A percentile compares a stretch with the other conserved stretches of the same genome.
Conservation (phyloP, 2,113 vertebrate species). For the Sprattus sprattus region DNA sequence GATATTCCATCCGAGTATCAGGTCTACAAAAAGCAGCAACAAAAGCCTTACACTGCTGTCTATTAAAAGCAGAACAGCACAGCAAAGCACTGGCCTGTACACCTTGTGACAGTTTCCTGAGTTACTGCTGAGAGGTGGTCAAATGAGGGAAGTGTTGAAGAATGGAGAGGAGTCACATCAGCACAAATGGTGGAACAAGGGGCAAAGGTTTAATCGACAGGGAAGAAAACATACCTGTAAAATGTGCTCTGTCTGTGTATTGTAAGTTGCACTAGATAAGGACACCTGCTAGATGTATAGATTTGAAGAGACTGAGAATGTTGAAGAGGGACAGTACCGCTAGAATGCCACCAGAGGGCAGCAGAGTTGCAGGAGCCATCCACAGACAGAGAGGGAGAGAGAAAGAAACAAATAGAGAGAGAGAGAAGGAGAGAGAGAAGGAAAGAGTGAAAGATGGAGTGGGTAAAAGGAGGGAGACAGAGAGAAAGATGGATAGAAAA, state of each 20-base stretch:
- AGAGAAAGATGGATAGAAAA: neutral
- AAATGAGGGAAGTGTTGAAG: neutral
- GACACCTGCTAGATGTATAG: neutral
- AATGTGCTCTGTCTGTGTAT: neutral
- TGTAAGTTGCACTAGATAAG: neutral
- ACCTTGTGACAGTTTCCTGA: neutral
- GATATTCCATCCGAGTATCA: no score
- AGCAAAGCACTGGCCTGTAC: neutral
- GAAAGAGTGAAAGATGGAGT: neutral
- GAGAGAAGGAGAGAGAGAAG: neutral
- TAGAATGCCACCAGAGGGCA: neutral
- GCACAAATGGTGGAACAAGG: neutral
- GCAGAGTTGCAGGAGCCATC: neutral
- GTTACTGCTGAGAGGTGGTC: neutral
- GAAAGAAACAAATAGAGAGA: neutral
- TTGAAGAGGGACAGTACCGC: neutral
- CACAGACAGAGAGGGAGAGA: constrained; percentile 35
- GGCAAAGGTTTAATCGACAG: neutral
- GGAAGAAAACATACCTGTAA: neutral
- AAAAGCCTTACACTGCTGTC: neutral
- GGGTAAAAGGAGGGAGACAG: neutral
- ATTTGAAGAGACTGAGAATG: neutral
- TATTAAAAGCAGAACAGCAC: neutral
- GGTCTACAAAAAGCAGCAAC: neutral
- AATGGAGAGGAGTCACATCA: neutral